Evolutionary conservation across 2,113 vertebrate genomes (phyloP).

Genomic region (Hemicordylus capensis): DNA sequence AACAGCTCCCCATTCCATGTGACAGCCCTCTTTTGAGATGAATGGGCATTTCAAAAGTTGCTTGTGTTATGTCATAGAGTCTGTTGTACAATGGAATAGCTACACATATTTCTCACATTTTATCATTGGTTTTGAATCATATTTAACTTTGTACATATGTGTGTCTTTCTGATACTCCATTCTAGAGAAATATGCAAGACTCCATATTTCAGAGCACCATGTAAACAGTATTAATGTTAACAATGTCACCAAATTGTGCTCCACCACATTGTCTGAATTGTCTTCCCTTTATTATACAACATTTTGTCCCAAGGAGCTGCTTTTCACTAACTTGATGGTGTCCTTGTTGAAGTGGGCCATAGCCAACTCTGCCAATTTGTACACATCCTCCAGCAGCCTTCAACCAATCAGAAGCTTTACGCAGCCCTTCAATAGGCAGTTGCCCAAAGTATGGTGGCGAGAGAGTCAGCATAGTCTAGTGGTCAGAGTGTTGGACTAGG

Average conservation of each 20-base stretch:
- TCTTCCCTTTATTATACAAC: neutral
- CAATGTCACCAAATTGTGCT: neutral
- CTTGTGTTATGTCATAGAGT: neutral
- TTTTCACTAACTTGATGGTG: too few relatives aligned
- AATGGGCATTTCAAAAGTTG: neutral
- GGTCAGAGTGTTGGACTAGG: too few relatives aligned
- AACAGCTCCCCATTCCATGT: neutral
- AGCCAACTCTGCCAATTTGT: too few relatives aligned
- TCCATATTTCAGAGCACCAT: too few relatives aligned
- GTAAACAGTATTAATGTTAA: neutral
- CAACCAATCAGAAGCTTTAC: neutral
- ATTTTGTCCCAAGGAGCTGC: neutral
- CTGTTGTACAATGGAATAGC: neutral
- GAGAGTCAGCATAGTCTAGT: too few relatives aligned
- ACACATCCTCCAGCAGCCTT: neutral
- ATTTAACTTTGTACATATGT: too few relatives aligned
- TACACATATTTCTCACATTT: neutral
- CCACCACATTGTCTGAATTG: neutral
- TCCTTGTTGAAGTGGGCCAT: too few relatives aligned
- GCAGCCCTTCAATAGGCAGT: neutral
- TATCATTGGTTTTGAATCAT: neutral
- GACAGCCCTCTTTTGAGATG: neutral
- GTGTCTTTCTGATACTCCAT: too few relatives aligned
- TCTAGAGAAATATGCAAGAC: too few relatives aligned
- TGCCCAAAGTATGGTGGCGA: too few relatives aligned